phyloP scores from a whole-genome alignment of 2,113 vertebrate species.

The Ophiodon elongatus region DNA sequence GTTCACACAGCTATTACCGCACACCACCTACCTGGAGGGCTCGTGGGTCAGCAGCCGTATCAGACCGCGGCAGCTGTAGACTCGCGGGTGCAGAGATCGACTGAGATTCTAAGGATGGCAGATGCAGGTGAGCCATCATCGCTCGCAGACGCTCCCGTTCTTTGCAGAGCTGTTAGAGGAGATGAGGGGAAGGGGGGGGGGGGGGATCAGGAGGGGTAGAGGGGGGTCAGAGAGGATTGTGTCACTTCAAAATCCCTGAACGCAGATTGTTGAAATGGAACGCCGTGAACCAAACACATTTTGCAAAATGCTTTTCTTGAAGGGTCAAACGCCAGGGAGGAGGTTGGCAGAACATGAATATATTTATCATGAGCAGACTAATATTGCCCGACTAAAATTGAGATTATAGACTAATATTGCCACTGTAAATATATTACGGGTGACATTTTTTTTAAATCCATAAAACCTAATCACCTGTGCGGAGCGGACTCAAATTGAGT shows the following conservation, averaged over 20 bases:
- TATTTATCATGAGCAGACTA: not conserved
- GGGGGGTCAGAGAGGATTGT: not conserved
- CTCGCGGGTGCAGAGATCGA: conserved; percentile 89
- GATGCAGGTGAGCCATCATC: conserved; percentile 98
- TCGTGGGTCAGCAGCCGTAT: conserved; percentile 77
- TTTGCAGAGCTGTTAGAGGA: conserved; percentile 92
- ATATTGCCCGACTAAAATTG: not conserved
- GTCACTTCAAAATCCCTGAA: not conserved
- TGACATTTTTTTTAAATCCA: not conserved
- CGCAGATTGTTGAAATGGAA: conserved; percentile 23
- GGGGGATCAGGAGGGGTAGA: too few species aligned
- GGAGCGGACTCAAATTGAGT: not conserved
- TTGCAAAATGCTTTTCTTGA: not conserved
- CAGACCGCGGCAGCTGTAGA: conserved; percentile 81
- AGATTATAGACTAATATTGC: not conserved
- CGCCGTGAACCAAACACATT: conserved; percentile 32
- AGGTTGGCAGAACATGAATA: conserved; percentile 21
- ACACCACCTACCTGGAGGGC: conserved; percentile 81
- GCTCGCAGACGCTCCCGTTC: conserved; percentile 94
- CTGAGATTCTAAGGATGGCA: conserved; percentile 90
- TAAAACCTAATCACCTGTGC: not conserved
- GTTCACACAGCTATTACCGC: conserved; percentile 77
- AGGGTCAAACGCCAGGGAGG: conserved; percentile 29
- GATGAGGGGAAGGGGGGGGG: conserved; percentile 34
- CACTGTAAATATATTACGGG: not conserved